Evolutionary conservation across 2,888 invertebrate species (phyloP).

Genomic region (Noctua pronuba): DNA sequence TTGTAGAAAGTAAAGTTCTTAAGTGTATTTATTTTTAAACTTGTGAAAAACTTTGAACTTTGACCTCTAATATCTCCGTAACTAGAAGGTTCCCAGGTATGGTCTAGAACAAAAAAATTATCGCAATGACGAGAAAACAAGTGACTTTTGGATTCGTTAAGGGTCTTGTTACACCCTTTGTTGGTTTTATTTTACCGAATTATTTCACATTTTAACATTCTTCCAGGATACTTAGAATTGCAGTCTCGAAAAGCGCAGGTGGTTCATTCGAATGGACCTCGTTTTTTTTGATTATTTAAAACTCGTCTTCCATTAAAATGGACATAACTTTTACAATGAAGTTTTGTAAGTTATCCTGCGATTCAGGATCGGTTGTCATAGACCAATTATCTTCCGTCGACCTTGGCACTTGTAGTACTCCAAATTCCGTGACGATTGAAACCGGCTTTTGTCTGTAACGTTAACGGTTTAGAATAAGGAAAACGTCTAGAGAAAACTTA

Average conservation of each 20-base stretch:
- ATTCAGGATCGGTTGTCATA: constrained; percentile 44
- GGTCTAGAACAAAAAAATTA: too few species aligned
- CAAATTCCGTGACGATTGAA: constrained; percentile 71
- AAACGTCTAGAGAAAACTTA: too few species aligned
- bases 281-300: background rate
- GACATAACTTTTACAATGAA: constrained; percentile 68
- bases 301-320: constrained; percentile 46
- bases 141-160: too few species aligned
- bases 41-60: too few species aligned
- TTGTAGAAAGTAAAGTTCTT: too few species aligned
- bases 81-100: too few species aligned
- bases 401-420: constrained; percentile 58
- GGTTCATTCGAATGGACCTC: background rate
- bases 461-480: background rate
- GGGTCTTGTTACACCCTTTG: too few species aligned
- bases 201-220: constrained; percentile 34
- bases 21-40: too few species aligned
- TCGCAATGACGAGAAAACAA: too few species aligned
- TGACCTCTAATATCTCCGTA: too few species aligned
- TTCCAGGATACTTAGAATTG: constrained; percentile 1
- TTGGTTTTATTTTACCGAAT: constrained; percentile 19
- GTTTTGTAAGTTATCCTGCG: constrained; percentile 65
- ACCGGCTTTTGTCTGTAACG: constrained; percentile 67
- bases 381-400: constrained; percentile 60
- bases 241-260: constrained; percentile 10